Conservation (phyloP, 1,140 invertebrate species). For the Gonatopus flavifemur region DNA sequence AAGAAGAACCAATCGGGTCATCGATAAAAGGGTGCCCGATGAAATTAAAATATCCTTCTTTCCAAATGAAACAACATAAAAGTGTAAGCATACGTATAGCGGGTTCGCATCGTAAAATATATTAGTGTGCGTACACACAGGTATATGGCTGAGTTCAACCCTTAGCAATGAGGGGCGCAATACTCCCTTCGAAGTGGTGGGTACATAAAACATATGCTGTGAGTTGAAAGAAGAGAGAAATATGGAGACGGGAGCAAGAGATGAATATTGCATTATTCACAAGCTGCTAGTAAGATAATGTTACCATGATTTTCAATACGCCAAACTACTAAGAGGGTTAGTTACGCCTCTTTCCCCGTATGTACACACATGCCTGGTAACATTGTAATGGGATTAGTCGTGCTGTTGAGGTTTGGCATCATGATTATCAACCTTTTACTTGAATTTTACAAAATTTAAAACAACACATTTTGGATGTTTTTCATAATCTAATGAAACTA, state of each 20-base stretch:
- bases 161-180: conserved; percentile 21
- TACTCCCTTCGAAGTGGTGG: conserved; percentile 18
- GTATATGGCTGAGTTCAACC: conserved; percentile 18
- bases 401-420: conserved; percentile 36
- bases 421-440: conserved; percentile 10
- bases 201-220: conserved; percentile 37
- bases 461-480: no score
- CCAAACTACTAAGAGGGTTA: conserved; percentile 11
- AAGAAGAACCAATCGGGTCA: conserved; percentile 33
- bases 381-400: conserved; percentile 50
- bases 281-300: conserved; percentile 38
- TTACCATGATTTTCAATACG: conserved; percentile 51
- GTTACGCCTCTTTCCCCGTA: conserved; percentile 16
- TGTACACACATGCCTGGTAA: conserved; percentile 22
- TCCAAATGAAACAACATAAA: conserved; percentile 38
- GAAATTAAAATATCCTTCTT: conserved; percentile 47
- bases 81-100: neutral
- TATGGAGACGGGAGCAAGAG: conserved; percentile 21
- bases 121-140: conserved; percentile 9
- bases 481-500: no score
- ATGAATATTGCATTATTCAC: conserved; percentile 48
- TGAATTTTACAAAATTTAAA: no score
- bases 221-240: conserved; percentile 17
- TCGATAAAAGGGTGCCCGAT: conserved; percentile 30
- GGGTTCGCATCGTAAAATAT: conserved; percentile 4